A percentile compares a stretch with the other conserved stretches of the same genome.
Evolutionary conservation across 2,888 invertebrate genomes (phyloP).

Genomic region (Blastobasis adustella): DNA sequence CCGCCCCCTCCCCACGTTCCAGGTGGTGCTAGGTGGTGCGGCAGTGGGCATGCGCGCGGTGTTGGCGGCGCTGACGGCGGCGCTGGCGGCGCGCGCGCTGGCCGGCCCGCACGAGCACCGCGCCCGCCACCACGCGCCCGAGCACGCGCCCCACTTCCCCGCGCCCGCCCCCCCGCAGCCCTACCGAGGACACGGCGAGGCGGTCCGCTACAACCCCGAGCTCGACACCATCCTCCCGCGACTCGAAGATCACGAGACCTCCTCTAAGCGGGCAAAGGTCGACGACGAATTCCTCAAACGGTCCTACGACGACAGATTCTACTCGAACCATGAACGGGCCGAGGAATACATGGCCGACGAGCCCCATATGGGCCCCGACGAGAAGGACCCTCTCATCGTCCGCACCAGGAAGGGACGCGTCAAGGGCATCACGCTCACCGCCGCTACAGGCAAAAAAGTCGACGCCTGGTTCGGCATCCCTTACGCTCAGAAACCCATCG

Average conservation of each 20-base stretch:
- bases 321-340: constrained; percentile 56
- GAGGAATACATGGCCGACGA: constrained; percentile 59
- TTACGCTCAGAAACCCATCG: constrained; percentile 86
- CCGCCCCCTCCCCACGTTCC: constrained; percentile 21
- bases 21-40: constrained; percentile 62
- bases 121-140: constrained; percentile 67
- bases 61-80: constrained; percentile 62
- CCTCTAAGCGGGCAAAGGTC: constrained; percentile 50
- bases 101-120: constrained; percentile 69
- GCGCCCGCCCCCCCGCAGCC: constrained; percentile 57
- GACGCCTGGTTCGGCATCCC: constrained; percentile 91
- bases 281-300: constrained; percentile 57
- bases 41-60: constrained; percentile 67
- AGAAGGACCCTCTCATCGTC: constrained; percentile 83
- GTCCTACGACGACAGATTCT: constrained; percentile 56
- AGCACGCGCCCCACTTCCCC: constrained; percentile 54
- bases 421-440: constrained; percentile 82
- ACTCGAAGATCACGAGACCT: constrained; percentile 59
- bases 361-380: constrained; percentile 62
- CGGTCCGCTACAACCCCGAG: constrained; percentile 71
- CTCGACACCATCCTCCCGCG: constrained; percentile 68
- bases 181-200: constrained; percentile 72
- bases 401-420: constrained; percentile 86
- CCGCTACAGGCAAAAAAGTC: constrained; percentile 85
- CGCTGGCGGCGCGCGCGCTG: constrained; percentile 64